Evolutionary conservation across 2,113 vertebrate genomes (phyloP).

Genomic region (Octodon degus): DNA sequence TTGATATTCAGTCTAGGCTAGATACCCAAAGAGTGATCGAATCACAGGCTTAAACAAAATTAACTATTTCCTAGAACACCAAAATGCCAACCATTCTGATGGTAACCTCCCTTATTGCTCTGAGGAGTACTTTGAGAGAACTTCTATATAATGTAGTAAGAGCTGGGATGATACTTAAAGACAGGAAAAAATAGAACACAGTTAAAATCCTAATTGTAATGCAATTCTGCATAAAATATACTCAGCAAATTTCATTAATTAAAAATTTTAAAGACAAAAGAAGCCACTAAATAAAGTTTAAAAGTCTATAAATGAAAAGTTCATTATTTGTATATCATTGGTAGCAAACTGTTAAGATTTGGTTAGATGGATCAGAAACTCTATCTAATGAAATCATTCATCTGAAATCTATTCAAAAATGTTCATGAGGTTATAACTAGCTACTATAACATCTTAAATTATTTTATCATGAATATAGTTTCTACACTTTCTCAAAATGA

Average conservation of each 20-base stretch:
- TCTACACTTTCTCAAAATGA: background rate
- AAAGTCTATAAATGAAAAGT: constrained; percentile 76
- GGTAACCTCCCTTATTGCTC: constrained; percentile 71
- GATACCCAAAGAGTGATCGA: background rate
- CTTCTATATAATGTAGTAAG: constrained; percentile 34
- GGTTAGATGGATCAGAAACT: background rate
- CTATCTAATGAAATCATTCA: constrained; percentile 16
- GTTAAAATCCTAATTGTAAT: background rate
- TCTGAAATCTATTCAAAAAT: background rate
- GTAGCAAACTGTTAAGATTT: constrained; percentile 55
- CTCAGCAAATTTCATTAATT: background rate
- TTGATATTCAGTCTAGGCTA: background rate
- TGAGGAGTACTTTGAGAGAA: constrained; percentile 77
- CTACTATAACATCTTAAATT: background rate
- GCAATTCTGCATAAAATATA: background rate
- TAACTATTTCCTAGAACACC: background rate
- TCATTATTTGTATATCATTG: constrained; percentile 13
- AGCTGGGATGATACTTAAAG: background rate
- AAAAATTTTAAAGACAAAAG: constrained; percentile 11
- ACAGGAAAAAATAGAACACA: background rate
- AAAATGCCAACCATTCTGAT: constrained; percentile 65
- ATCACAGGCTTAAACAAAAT: background rate
- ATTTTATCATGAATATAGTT: background rate
- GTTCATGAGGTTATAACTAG: background rate
- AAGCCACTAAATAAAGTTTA: constrained; percentile 70